Evolutionary conservation across 2,888 invertebrate genomes (phyloP), one percentile per base, ranked within the genome.

Genomic region (Anticlea derivata): DNA sequence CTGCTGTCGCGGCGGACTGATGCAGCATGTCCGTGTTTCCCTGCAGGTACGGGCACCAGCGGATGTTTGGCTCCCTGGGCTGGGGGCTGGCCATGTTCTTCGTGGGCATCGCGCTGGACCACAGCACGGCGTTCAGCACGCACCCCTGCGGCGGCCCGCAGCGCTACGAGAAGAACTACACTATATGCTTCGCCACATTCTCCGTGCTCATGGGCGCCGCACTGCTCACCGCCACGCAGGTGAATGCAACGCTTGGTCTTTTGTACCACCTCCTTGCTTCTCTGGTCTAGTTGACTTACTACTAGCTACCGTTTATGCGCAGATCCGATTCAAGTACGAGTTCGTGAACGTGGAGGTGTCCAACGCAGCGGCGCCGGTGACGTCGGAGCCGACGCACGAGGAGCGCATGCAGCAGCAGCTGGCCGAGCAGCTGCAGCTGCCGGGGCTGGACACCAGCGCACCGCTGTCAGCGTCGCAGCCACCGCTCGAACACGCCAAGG

Each of bases 1-100:
- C 11, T 3, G 11, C 11, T 5, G 1, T 8, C 26, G n/a, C 7
- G 5, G 6, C 7, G 12, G 8, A 7, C 44, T 40, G 10, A 40
- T 34, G 12, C 24, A 11, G 4, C 7, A 23, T 5, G 4, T 8
- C 8, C 6, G 0, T 1, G 7, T n/a, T 17, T 17, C 17, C 23
- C 20, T 41, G 31, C 67, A 87, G 95, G 65, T 97, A 99, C 80
- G 99, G 99, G 0, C 96, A 98, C 72, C 99, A 99, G 86, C 94
- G 99, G 64, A 98, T 99, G 97, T 99, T 98, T 77, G 98, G 98
- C 1, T 98, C 98, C 10, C 91, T 99, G 48, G 99, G 99, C 33
- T 99, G 99, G 99, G 99, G 98, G 20, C 91, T 99, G 65, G 96
- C 99, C 34, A 99, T 99, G 99, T 99, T 99, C 86, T 95, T 99